Evolutionary conservation across 1,140 invertebrate genomes (phyloP).

Genomic region (Megalonaias nervosa): DNA sequence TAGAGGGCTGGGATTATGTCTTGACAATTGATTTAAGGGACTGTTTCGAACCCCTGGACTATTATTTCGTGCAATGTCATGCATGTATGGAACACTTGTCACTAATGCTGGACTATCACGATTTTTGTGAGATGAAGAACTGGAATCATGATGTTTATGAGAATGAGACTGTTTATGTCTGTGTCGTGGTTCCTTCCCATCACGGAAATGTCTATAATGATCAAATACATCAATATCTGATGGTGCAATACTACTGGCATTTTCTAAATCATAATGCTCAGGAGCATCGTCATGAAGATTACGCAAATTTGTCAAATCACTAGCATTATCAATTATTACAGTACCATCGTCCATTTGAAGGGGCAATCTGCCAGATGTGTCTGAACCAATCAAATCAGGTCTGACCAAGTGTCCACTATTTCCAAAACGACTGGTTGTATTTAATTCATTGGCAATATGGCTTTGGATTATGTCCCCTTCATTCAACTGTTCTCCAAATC

Average conservation of each 20-base stretch:
- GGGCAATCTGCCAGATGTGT: slow-evolving; percentile 83
- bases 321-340: slow-evolving; percentile 72
- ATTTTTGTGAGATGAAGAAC: slow-evolving; percentile 10
- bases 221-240: slow-evolving; percentile 98
- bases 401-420: slow-evolving; percentile 63
- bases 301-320: slow-evolving; percentile 80
- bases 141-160: slow-evolving; percentile 15
- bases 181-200: slow-evolving; percentile 75
- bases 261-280: slow-evolving; percentile 97
- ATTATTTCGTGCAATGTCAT: slow-evolving; percentile 44
- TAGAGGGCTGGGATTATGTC: slow-evolving; percentile 45
- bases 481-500: slow-evolving; percentile 65
- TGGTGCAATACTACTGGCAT: slow-evolving; percentile 96
- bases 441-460: slow-evolving; percentile 76
- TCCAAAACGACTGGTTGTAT: neutral
- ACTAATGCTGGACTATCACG: slow-evolving; percentile 35
- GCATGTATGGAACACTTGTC: slow-evolving; percentile 37
- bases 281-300: slow-evolving; percentile 80
- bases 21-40: slow-evolving; percentile 47
- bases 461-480: slow-evolving; percentile 64
- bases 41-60: slow-evolving; percentile 35
- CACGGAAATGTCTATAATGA: slow-evolving; percentile 93
- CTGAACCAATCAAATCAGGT: slow-evolving; percentile 94
- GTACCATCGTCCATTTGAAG: slow-evolving; percentile 67
- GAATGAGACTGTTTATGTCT: slow-evolving; percentile 41